phyloP scores from a whole-genome alignment of 2,888 invertebrate genomes.

The Apodemia hepburni region DNA sequence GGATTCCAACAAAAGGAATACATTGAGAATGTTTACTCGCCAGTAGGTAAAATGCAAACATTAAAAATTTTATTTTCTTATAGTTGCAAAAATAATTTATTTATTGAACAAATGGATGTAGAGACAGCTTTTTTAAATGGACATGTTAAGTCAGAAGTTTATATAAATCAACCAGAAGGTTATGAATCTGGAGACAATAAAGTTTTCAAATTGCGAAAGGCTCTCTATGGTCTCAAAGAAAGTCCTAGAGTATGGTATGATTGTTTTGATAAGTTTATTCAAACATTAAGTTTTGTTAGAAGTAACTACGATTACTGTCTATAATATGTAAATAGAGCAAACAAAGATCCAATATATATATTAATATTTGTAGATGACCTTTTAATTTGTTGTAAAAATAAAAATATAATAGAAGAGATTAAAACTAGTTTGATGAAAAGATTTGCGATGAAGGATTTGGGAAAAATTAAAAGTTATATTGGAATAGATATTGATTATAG shows the following conservation, averaged over 20 bases:
- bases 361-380: constrained; percentile 36
- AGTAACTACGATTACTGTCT: constrained; percentile 35
- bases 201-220: constrained; percentile 38
- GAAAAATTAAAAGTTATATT: constrained; percentile 40
- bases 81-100: constrained; percentile 21
- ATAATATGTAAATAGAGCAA: constrained; percentile 29
- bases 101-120: constrained; percentile 26
- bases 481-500: constrained; percentile 42
- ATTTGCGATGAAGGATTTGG: constrained; percentile 38
- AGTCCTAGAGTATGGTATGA: constrained; percentile 36
- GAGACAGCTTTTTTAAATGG: constrained; percentile 20
- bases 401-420: constrained; percentile 20
- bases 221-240: constrained; percentile 36
- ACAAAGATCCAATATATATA: constrained; percentile 29
- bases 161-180: constrained; percentile 39
- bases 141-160: constrained; percentile 33
- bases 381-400: constrained; percentile 17
- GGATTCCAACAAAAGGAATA: constrained; percentile 26
- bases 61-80: constrained; percentile 37
- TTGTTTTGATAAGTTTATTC: constrained; percentile 30
- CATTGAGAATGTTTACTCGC: constrained; percentile 30
- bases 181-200: constrained; percentile 36
- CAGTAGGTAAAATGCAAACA: constrained; percentile 39
- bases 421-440: constrained; percentile 25
- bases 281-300: constrained; percentile 29